These are phyloP conservation scores for Erebia epiphron DNA, from an alignment of 2,888 invertebrate genomes.

Conservation along the genomic window DNA sequence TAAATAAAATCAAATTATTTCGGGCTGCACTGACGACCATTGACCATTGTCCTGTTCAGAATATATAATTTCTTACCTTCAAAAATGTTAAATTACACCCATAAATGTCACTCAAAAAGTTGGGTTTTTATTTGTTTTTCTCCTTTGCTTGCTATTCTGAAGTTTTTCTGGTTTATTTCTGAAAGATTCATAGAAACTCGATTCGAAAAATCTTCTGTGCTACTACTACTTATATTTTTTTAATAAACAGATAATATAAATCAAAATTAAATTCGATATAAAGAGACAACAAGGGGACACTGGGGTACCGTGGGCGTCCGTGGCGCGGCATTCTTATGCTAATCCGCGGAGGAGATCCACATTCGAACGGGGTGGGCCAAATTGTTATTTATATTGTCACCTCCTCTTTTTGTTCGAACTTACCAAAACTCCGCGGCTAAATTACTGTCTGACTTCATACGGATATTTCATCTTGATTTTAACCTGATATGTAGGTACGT, in stretches of 20 bases:
- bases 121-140: not conserved
- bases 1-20: conserved; percentile 36
- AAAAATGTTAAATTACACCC: conserved; percentile 41
- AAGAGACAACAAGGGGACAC: conserved; percentile 78
- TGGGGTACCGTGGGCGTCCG: conserved; percentile 72
- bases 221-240: not conserved
- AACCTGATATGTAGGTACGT: not conserved
- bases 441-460: conserved; percentile 66
- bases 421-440: conserved; percentile 62
- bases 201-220: too few relatives aligned
- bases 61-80: conserved; percentile 36
- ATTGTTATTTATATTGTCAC: conserved; percentile 83
- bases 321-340: conserved; percentile 81
- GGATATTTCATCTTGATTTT: conserved; percentile 30
- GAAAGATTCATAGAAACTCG: not conserved
- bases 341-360: conserved; percentile 70
- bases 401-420: conserved; percentile 69
- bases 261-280: conserved; percentile 82
- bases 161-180: not conserved
- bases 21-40: conserved; percentile 32
- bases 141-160: not conserved
- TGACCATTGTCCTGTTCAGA: conserved; percentile 32
- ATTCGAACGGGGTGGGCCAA: conserved; percentile 81
- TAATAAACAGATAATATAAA: conserved; percentile 67
- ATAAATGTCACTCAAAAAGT: not conserved